Percentiles rank a stretch among this genome's conserved stretches.
phyloP scores from a whole-genome alignment of 2,113 vertebrate species.

The Phalacrocorax brasilianus region DNA sequence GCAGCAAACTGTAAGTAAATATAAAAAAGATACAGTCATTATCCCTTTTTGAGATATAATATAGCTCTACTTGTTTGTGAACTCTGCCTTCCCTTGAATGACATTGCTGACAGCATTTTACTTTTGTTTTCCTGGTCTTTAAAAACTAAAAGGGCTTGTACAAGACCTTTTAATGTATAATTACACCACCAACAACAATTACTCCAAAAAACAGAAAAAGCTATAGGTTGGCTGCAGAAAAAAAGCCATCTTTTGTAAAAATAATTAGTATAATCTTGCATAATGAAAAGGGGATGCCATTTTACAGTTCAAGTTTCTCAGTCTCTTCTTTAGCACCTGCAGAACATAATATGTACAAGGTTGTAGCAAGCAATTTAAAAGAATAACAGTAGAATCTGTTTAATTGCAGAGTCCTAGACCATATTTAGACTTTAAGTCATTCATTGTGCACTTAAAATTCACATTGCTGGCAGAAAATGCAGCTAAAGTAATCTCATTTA shows the following conservation, averaged over 20 bases:
- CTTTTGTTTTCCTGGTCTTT: not conserved
- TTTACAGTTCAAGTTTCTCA: not conserved
- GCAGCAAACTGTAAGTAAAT: not conserved
- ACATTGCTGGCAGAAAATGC: not conserved
- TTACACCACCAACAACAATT: not conserved
- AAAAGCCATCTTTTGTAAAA: not conserved
- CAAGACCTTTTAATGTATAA: not conserved
- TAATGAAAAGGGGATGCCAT: not conserved
- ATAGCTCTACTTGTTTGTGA: accelerated
- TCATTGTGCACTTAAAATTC: not conserved
- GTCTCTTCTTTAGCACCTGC: not conserved
- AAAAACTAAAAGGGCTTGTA: not conserved
- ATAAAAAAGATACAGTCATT: not conserved
- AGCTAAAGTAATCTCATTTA: not conserved
- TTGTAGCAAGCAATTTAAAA: not conserved
- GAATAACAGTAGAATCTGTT: not conserved
- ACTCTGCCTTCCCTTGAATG: not conserved
- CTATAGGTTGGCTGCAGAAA: not conserved
- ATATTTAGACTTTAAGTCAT: not conserved
- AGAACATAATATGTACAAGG: not conserved
- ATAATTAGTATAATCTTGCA: not conserved
- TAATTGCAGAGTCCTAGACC: not conserved
- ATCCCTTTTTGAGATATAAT: not conserved
- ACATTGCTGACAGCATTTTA: not conserved
- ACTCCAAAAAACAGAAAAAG: not conserved